These are phyloP conservation scores for Aulostomus chinensis DNA, from an alignment of 2,797 vertebrate species.

Conservation along the genomic window DNA sequence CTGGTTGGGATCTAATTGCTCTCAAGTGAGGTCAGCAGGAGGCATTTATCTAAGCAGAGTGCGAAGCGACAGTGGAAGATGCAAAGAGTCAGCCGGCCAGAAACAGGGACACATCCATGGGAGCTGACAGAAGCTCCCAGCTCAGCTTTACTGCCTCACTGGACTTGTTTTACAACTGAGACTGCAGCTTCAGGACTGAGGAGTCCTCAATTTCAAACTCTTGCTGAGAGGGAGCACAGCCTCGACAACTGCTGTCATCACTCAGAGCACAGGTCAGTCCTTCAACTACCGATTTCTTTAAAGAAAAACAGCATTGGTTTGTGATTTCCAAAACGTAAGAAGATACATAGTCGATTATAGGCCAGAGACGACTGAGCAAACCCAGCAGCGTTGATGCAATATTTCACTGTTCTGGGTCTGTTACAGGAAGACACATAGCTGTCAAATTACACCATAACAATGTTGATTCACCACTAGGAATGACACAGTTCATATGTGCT, in stretches of 20 bases:
- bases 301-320: constrained; percentile 31
- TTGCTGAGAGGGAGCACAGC: constrained; percentile 80
- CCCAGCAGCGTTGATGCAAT: constrained; percentile 10
- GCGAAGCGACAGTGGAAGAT: constrained; percentile 87
- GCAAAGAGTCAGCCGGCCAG: constrained; percentile 84
- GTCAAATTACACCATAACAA: constrained; percentile 43
- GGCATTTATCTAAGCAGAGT: constrained; percentile 95
- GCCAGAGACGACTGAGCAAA: too few species aligned
- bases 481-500: too few species aligned
- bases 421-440: constrained; percentile 46
- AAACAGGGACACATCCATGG: constrained; percentile 85
- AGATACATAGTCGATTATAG: constrained; percentile 7
- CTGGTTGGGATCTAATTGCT: constrained; percentile 98
- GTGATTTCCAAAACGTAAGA: constrained; percentile 2
- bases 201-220: constrained; percentile 43
- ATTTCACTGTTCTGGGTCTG: constrained; percentile 24
- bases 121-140: constrained; percentile 87
- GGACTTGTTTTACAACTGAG: constrained; percentile 46
- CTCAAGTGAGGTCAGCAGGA: constrained; percentile 98
- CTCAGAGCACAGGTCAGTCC: constrained; percentile 88
- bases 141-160: constrained; percentile 81
- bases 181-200: constrained; percentile 34
- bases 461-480: constrained; percentile 14
- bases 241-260: constrained; percentile 81
- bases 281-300: constrained; percentile 17